phyloP scores from a whole-genome alignment of 2,888 invertebrate genomes.

The Drosophila quinaria region DNA sequence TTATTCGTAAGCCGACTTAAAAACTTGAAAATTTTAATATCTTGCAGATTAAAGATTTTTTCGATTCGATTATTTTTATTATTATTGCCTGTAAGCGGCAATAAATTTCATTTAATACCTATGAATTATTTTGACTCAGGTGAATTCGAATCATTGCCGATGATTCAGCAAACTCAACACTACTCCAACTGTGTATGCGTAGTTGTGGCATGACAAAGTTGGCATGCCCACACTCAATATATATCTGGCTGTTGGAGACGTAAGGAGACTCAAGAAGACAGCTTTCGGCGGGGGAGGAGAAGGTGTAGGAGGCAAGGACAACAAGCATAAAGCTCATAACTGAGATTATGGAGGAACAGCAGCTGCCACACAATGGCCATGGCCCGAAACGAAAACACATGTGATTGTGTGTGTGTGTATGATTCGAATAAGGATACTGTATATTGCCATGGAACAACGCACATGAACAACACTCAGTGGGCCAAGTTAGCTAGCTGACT shows the following conservation, averaged over 20 bases:
- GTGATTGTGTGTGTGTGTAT: constrained; percentile 29
- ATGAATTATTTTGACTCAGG: constrained; percentile 10
- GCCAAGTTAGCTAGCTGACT: constrained; percentile 44
- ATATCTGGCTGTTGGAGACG: constrained; percentile 23
- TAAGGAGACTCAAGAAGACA: constrained; percentile 18
- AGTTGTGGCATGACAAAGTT: constrained; percentile 8
- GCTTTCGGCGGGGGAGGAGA: constrained; percentile 1
- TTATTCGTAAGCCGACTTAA: not conserved
- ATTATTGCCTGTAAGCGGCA: constrained; percentile 3
- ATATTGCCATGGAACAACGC: constrained; percentile 44
- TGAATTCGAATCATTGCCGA: constrained; percentile 2
- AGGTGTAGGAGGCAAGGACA: constrained; percentile 36
- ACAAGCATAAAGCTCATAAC: constrained; percentile 64
- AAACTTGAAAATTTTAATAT: not conserved
- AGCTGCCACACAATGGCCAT: constrained; percentile 61
- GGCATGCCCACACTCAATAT: constrained; percentile 1
- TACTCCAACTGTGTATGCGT: not conserved
- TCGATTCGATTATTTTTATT: no score
- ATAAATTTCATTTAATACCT: not conserved
- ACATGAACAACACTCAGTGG: constrained; percentile 47
- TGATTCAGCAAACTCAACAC: constrained; percentile 28
- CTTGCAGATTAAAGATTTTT: not conserved
- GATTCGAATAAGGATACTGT: constrained; percentile 12
- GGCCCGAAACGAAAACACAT: constrained; percentile 38
- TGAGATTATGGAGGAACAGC: constrained; percentile 51